A percentile compares a stretch with the other conserved stretches of the same genome.
Evolutionary conservation across 2,888 invertebrate genomes (phyloP).

Genomic region (Hydriomena furcata): DNA sequence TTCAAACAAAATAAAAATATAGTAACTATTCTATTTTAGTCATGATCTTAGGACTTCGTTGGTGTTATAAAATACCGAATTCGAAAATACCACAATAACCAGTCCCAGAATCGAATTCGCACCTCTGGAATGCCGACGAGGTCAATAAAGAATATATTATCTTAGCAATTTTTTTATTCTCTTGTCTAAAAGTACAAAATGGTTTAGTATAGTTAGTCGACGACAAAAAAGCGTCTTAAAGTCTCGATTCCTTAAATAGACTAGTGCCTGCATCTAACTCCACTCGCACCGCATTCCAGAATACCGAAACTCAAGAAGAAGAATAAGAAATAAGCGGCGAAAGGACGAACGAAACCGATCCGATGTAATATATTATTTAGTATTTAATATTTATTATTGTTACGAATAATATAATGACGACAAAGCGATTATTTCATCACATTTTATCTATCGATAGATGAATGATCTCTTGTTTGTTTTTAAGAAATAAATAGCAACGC

Average conservation of each 20-base stretch:
- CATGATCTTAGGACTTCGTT: too few species aligned
- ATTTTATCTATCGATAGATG: constrained; percentile 25
- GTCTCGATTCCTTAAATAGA: constrained; percentile 31
- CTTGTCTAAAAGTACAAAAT: too few species aligned
- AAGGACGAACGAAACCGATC: constrained; percentile 55
- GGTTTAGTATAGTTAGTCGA: too few species aligned
- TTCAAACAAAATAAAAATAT: too few species aligned
- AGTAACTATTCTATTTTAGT: too few species aligned
- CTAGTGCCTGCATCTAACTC: constrained; percentile 60
- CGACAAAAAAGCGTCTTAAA: not conserved
- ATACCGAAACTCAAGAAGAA: constrained; percentile 80
- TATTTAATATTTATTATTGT: constrained; percentile 68
- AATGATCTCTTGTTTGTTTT: constrained; percentile 48
- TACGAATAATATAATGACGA: constrained; percentile 30
- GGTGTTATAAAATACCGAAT: too few species aligned
- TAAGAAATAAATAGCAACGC: constrained; percentile 28
- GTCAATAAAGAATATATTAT: too few species aligned
- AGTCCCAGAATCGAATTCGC: too few species aligned
- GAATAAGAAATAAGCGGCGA: constrained; percentile 75
- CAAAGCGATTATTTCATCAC: constrained; percentile 37
- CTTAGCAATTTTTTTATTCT: too few species aligned
- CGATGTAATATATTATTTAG: constrained; percentile 75
- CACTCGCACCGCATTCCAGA: constrained; percentile 76
- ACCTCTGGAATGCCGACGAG: too few species aligned
- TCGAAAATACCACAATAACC: too few species aligned